phyloP scores from a whole-genome alignment of 1,140 invertebrate species.

The Drosophila watanabei region DNA sequence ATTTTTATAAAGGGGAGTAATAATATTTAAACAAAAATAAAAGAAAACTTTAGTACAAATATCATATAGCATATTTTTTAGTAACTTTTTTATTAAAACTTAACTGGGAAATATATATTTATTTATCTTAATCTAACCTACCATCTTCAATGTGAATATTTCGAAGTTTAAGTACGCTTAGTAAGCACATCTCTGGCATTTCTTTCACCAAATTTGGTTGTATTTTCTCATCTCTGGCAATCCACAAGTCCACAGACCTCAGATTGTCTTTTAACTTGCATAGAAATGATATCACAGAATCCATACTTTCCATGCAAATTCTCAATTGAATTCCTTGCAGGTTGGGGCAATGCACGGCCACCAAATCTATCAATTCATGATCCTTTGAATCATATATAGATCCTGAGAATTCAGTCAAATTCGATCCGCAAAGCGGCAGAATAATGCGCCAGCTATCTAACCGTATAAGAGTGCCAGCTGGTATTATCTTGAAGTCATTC shows the following conservation, averaged over 20 bases:
- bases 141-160: background rate
- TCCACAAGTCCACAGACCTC: background rate
- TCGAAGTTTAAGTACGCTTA: background rate
- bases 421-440: background rate
- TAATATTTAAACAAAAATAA: too few relatives aligned
- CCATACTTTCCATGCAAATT: background rate
- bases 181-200: background rate
- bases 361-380: background rate
- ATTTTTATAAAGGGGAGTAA: background rate
- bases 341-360: background rate
- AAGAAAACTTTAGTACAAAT: too few relatives aligned
- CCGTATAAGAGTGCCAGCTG: background rate
- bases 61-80: too few relatives aligned
- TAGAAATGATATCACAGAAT: background rate
- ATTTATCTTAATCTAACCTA: background rate
- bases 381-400: fast-evolving
- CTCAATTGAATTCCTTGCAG: background rate
- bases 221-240: background rate
- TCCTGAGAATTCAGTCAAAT: background rate
- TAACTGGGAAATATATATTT: too few relatives aligned
- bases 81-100: too few relatives aligned
- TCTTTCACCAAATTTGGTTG: background rate
- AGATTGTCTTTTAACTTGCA: background rate
- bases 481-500: conserved; percentile 45
- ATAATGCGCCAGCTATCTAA: background rate